These are phyloP conservation scores for Drosophila aff. DNA, from an alignment of 1,140 invertebrate species.

Conservation along the genomic window DNA sequence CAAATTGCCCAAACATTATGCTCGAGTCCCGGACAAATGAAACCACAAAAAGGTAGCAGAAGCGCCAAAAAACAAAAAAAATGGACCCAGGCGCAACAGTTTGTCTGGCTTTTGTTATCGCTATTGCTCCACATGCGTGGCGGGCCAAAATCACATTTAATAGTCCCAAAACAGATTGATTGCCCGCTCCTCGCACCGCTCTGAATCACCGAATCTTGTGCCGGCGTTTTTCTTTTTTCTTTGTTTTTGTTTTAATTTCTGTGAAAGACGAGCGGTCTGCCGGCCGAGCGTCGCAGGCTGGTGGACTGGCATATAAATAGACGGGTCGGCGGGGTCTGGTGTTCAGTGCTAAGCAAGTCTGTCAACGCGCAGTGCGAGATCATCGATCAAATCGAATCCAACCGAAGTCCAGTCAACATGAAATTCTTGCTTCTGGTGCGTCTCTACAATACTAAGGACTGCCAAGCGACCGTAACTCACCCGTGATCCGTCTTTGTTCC, in stretches of 20 bases:
- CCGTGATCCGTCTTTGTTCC: constrained; percentile 6
- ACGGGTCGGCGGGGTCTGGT: constrained; percentile 48
- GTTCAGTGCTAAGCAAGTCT: constrained; percentile 67
- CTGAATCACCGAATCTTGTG: constrained; percentile 39
- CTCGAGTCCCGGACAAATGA: constrained; percentile 46
- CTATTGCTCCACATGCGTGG: constrained; percentile 64
- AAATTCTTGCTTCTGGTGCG: constrained; percentile 80
- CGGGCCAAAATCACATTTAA: constrained; percentile 79
- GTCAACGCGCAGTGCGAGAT: constrained; percentile 58
- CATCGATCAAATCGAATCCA: constrained; percentile 52
- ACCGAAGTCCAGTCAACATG: constrained; percentile 57
- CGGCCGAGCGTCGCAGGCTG: constrained; percentile 27
- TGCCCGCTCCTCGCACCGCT: constrained; percentile 29
- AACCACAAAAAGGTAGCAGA: constrained; percentile 54
- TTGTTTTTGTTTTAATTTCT: constrained; percentile 68
- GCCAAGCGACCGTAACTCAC: constrained; percentile 19
- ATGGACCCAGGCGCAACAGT: constrained; percentile 24
- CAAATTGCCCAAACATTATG: constrained; percentile 48
- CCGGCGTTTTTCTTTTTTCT: constrained; percentile 18
- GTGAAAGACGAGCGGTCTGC: constrained; percentile 60
- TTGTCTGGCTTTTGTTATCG: constrained; percentile 49
- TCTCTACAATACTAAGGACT: constrained; percentile 1
- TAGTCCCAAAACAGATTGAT: constrained; percentile 79
- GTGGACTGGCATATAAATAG: constrained; percentile 69
- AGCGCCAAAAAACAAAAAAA: constrained; percentile 9